Conservation (phyloP, 1,140 invertebrate species). For the Drosophila tristis region DNA sequence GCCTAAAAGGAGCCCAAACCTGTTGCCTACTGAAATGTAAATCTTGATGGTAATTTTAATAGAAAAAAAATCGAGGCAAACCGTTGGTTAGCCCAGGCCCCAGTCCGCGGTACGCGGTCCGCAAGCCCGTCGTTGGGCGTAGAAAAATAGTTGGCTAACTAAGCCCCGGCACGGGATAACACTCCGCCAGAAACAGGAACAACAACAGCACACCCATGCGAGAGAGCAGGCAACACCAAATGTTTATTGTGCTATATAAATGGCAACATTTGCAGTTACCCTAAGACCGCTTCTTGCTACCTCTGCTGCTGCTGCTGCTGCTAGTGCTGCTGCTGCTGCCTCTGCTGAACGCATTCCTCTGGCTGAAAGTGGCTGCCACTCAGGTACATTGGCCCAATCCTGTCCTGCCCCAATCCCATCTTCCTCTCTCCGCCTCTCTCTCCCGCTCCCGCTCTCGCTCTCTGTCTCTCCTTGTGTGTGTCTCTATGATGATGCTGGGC, state of each 20-base stretch:
- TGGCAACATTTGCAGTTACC: slow-evolving; percentile 79
- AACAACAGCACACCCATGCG: slow-evolving; percentile 64
- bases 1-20: slow-evolving; percentile 74
- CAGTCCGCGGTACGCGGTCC: no score
- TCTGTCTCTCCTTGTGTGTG: slow-evolving; percentile 41
- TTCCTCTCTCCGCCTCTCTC: slow-evolving; percentile 36
- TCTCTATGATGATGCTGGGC: slow-evolving; percentile 34
- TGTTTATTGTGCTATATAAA: slow-evolving; percentile 82
- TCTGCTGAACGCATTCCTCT: slow-evolving; percentile 73
- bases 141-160: slow-evolving; percentile 76
- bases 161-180: slow-evolving; percentile 76
- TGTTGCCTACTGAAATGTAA: slow-evolving; percentile 82
- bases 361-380: slow-evolving; percentile 78
- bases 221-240: slow-evolving; percentile 71
- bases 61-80: slow-evolving; percentile 71
- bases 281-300: slow-evolving; percentile 59
- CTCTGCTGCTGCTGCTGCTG: slow-evolving; percentile 38
- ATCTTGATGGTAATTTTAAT: slow-evolving; percentile 84
- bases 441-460: slow-evolving; percentile 17
- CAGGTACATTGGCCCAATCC: slow-evolving; percentile 83
- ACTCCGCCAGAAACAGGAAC: slow-evolving; percentile 52
- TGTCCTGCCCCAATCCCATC: slow-evolving; percentile 38
- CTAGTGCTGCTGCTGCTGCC: slow-evolving; percentile 33
- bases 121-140: slow-evolving; percentile 66
- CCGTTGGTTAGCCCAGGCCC: slow-evolving; percentile 66